phyloP scores from a whole-genome alignment of 2,888 invertebrate species.

The Tetragonisca angustula region DNA sequence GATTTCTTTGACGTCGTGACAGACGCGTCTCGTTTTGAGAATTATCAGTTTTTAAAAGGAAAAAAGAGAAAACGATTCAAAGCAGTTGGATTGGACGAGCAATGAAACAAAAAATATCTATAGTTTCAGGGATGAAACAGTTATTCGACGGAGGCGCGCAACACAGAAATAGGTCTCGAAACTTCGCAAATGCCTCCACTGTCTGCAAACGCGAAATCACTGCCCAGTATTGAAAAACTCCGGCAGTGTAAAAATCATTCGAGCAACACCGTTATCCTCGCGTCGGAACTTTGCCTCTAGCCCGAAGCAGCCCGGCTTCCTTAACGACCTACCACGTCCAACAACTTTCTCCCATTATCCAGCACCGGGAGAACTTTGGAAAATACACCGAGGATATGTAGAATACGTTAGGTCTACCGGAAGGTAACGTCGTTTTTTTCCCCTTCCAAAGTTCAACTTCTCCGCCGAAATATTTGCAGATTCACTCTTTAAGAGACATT shows the following conservation, averaged over 20 bases:
- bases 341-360: conserved; percentile 16
- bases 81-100: too few species aligned
- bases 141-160: neutral
- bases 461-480: too few species aligned
- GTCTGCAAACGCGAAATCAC: neutral
- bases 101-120: too few species aligned
- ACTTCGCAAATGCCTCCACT: neutral
- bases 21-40: too few species aligned
- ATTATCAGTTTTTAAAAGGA: neutral
- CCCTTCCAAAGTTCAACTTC: too few species aligned
- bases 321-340: conserved; percentile 12
- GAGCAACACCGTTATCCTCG: conserved; percentile 19
- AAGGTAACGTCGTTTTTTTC: too few species aligned
- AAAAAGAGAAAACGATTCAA: neutral
- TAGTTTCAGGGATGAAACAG: too few species aligned
- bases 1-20: too few species aligned
- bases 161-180: neutral
- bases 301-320: neutral
- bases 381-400: neutral
- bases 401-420: too few species aligned
- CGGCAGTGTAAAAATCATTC: neutral
- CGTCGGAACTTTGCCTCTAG: conserved; percentile 21
- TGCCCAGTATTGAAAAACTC: neutral
- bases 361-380: neutral
- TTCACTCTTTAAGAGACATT: too few species aligned